Conservation (phyloP, 2,888 invertebrate species). For the Agelastica alni region DNA sequence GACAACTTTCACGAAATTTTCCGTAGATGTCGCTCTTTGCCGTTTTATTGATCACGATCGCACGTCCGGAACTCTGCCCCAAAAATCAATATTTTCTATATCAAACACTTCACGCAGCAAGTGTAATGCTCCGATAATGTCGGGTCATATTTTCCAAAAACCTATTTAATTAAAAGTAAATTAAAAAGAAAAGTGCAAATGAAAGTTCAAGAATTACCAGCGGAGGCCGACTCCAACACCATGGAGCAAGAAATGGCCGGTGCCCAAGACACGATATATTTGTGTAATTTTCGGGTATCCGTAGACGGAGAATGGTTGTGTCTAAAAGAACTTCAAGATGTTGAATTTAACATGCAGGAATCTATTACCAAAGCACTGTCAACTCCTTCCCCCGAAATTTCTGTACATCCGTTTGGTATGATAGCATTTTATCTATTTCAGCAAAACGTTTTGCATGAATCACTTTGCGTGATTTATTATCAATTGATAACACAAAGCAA, state of each 20-base stretch:
- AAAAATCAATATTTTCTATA: conserved; percentile 14
- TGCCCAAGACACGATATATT: conserved; percentile 94
- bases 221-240: conserved; percentile 49
- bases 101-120: conserved; percentile 1
- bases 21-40: conserved; percentile 1
- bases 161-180: too few species aligned
- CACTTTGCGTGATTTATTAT: too few species aligned
- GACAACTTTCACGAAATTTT: background rate
- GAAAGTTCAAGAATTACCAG: conserved; percentile 55
- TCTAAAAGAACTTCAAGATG: conserved; percentile 90
- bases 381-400: conserved; percentile 66
- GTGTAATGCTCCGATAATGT: conserved; percentile 27
- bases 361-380: conserved; percentile 67
- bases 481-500: too few species aligned
- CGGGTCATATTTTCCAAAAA: conserved; percentile 17
- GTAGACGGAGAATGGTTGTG: conserved; percentile 98
- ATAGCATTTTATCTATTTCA: background rate
- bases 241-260: conserved; percentile 75
- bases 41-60: background rate
- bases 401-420: conserved; percentile 61
- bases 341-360: conserved; percentile 77
- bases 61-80: conserved; percentile 1
- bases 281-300: conserved; percentile 96
- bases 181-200: too few species aligned
- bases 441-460: too few species aligned